Percentiles rank a stretch among this genome's conserved stretches.
phyloP scores from a whole-genome alignment of 2,113 vertebrate genomes.

The Peromyscus leucopus region DNA sequence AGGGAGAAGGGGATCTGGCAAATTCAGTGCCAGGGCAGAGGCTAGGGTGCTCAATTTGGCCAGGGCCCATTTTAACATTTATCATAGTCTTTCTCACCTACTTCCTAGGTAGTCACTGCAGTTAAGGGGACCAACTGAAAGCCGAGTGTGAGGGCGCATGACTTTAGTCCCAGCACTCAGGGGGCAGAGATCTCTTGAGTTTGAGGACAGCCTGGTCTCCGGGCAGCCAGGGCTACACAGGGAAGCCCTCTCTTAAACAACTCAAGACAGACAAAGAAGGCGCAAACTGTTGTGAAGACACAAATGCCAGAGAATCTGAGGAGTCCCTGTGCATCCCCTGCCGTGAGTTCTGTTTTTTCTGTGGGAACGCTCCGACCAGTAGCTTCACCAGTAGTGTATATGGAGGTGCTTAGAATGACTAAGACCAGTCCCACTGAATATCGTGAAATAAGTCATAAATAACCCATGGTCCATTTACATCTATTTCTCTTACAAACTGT shows the following conservation, averaged over 20 bases:
- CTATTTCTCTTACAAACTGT: conserved; percentile 11
- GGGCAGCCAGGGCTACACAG: neutral
- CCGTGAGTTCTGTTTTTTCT: neutral
- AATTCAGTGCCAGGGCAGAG: neutral
- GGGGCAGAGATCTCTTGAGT: neutral
- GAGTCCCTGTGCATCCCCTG: neutral
- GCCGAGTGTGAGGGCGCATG: neutral
- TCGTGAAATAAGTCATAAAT: neutral
- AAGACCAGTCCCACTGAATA: neutral
- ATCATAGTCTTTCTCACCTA: neutral
- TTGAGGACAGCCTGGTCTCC: neutral
- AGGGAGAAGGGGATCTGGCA: rapidly evolving
- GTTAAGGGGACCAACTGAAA: neutral
- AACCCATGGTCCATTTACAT: neutral
- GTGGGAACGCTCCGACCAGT: neutral
- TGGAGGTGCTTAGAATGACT: neutral
- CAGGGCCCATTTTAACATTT: neutral
- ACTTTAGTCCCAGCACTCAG: neutral
- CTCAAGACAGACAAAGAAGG: neutral
- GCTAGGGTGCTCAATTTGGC: neutral
- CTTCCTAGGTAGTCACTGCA: neutral
- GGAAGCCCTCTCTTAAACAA: neutral
- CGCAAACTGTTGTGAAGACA: neutral
- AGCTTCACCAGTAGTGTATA: neutral
- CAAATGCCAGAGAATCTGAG: neutral